Conservation (phyloP, 2,888 invertebrate genomes). For the Acleris holmiana region DNA sequence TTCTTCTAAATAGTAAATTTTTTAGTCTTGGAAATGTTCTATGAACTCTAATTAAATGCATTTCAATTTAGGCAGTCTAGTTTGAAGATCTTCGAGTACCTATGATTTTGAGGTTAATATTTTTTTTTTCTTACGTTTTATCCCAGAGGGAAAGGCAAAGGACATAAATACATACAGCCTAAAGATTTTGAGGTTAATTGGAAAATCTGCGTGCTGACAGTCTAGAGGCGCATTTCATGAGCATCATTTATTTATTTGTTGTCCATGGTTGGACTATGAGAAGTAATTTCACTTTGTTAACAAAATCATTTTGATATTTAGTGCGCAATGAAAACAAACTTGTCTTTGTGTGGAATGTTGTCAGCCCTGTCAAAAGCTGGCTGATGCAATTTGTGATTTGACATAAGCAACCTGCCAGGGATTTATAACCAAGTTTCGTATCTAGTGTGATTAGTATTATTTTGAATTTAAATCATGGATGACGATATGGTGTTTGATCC, state of each 20-base stretch:
- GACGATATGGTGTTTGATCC: constrained; percentile 92
- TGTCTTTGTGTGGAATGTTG: constrained; percentile 31
- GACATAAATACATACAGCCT: too few relatives aligned
- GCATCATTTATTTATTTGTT: not conserved
- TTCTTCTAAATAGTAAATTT: constrained; percentile 50
- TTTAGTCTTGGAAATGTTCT: constrained; percentile 66
- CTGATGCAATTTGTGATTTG: constrained; percentile 38
- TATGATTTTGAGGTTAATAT: constrained; percentile 11
- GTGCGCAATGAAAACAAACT: constrained; percentile 29
- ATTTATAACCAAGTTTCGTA: constrained; percentile 36
- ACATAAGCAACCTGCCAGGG: constrained; percentile 36
- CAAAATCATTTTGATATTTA: not conserved
- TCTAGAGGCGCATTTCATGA: not conserved
- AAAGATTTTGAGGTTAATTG: constrained; percentile 10
- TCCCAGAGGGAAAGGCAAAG: too few relatives aligned
- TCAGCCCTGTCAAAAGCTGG: constrained; percentile 35
- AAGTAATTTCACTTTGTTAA: too few relatives aligned
- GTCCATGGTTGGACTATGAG: too few relatives aligned
- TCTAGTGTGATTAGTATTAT: constrained; percentile 24
- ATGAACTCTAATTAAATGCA: constrained; percentile 65
- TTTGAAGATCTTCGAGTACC: too few relatives aligned
- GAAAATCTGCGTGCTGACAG: constrained; percentile 10
- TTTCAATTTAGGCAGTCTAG: constrained; percentile 46
- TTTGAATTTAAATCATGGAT: constrained; percentile 66
- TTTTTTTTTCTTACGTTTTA: too few relatives aligned